phyloP scores from a whole-genome alignment of 1,140 invertebrate species.

The Penaeus indicus region DNA sequence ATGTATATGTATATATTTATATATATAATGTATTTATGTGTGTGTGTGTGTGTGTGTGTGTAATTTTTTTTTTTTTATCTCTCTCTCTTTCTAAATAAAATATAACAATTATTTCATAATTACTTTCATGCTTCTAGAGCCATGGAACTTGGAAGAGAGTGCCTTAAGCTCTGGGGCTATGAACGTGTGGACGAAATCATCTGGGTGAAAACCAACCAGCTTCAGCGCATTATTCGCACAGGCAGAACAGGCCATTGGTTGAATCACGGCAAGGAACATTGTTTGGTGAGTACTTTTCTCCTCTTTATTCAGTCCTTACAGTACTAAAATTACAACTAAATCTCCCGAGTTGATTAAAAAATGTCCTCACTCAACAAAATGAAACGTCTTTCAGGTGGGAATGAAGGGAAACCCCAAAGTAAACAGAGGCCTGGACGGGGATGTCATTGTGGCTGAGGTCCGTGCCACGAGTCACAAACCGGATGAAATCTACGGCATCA shows the following conservation, averaged over 20 bases:
- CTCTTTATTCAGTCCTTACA: not conserved
- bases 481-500: conserved; percentile 94
- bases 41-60: not conserved
- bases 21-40: no score
- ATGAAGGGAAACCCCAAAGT: conserved; percentile 96
- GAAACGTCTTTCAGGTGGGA: conserved; percentile 74
- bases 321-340: not conserved
- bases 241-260: conserved; percentile 98
- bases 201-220: conserved; percentile 99
- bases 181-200: conserved; percentile 97
- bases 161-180: conserved; percentile 94
- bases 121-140: conserved; percentile 76
- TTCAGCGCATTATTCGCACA: conserved; percentile 96
- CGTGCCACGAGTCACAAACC: conserved; percentile 97
- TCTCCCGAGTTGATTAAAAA: not conserved
- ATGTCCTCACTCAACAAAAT: not conserved
- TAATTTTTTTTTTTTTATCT: not conserved
- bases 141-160: conserved; percentile 96
- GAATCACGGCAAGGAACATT: conserved; percentile 99
- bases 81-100: no score
- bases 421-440: conserved; percentile 95
- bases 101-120: not conserved
- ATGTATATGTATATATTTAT: no score
- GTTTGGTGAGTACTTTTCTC: conserved; percentile 77
- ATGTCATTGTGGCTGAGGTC: conserved; percentile 98